Conservation (phyloP, 2,113 vertebrate species). For the Himantopus leucocephalus region DNA sequence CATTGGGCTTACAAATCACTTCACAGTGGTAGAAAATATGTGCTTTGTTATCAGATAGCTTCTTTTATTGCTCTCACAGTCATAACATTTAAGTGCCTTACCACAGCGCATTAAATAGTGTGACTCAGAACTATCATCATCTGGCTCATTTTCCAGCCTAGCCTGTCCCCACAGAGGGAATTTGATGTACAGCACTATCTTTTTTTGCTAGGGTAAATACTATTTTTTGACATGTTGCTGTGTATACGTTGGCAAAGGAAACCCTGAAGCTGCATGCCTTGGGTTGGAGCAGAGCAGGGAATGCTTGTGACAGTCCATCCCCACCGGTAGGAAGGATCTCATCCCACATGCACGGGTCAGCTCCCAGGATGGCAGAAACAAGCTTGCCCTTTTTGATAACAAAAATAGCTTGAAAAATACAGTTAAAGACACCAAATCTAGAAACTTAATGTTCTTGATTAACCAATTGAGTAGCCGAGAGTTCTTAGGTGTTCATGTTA, state of each 20-base stretch:
- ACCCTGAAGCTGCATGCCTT: neutral
- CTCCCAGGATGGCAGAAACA: neutral
- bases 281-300: neutral
- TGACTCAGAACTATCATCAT: neutral
- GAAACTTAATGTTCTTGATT: neutral
- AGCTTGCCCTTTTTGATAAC: neutral
- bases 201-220: neutral
- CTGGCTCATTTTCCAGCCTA: neutral
- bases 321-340: neutral
- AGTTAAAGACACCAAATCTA: neutral
- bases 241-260: neutral
- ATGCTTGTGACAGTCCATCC: neutral
- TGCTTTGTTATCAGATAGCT: neutral
- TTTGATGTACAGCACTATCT: neutral
- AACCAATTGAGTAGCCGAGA: neutral
- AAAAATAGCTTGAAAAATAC: neutral
- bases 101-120: neutral
- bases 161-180: neutral
- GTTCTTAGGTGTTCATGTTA: neutral
- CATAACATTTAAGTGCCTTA: constrained; percentile 3
- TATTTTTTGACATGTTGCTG: neutral
- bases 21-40: neutral
- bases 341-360: neutral
- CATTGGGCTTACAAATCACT: neutral
- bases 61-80: neutral